Conservation (phyloP, 2,888 invertebrate genomes). For the Nasonovia ribisnigri region DNA sequence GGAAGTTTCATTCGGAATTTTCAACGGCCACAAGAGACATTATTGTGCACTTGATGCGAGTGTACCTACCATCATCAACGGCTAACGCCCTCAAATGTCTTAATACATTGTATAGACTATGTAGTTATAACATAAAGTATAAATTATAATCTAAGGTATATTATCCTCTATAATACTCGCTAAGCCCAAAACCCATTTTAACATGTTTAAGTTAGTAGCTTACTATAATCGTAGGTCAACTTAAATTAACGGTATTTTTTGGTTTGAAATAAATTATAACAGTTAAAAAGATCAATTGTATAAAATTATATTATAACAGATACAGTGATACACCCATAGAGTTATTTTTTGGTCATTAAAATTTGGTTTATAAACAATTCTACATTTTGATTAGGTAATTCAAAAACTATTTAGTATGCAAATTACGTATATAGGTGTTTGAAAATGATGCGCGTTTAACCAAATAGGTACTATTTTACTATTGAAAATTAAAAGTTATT, state of each 20-base stretch:
- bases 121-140: neutral
- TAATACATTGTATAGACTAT: neutral
- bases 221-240: neutral
- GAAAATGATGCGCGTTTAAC: neutral
- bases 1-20: slow-evolving; percentile 20
- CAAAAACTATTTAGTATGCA: neutral
- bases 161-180: neutral
- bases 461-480: neutral
- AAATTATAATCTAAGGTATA: neutral
- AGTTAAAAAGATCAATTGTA: neutral
- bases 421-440: neutral
- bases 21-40: neutral
- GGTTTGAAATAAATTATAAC: neutral
- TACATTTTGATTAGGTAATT: neutral
- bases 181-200: neutral
- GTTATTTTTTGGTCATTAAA: neutral
- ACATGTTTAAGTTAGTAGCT: neutral
- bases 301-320: neutral
- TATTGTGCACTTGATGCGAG: neutral
- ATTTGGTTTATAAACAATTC: neutral
- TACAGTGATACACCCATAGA: neutral
- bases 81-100: neutral
- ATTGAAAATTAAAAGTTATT: neutral
- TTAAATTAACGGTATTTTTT: neutral
- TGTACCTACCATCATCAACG: neutral